Evolutionary conservation across 2,113 vertebrate genomes (phyloP), one percentile per base, ranked within the genome.

Genomic region (Xyrauchen texanus): DNA sequence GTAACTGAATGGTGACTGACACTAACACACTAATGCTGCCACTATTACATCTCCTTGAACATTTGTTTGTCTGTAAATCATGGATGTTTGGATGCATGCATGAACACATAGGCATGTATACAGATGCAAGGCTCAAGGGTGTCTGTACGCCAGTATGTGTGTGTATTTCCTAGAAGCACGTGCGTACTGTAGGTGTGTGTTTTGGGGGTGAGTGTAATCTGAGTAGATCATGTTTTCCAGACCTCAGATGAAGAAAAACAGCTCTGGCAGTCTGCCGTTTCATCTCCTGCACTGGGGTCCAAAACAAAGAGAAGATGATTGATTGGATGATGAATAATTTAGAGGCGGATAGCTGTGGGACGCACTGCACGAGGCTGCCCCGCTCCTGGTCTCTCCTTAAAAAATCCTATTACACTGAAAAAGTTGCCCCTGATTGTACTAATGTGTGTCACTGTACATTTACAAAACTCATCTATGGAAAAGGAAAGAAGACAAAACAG

Each of bases 241-340:
- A 85, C 85, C 91, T 93, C 91, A 93, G 91, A 93, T 93, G 90
- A 92, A 90, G 91, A 90, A 93, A 93, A 94, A 92, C 90, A 92
- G 90, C 88, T 88, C 89, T 92, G 90, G 90, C 91, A 93, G 90
- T 87, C 76, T 85, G 81, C 87, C 85, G 90, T 93, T 94, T 93
- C 92, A 93, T 93, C 92, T 92, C 88, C 82, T 90, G 90, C 91
- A 92, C 92, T 88, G 88, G 93, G 91, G 91, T 90, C 92, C 92
- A 94, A 94, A 94, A 93, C 92, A 93, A 92, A 94, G 92, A 93
- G 90, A 93, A 93, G 90, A 91, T 92, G 90, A 93, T 93, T 93
- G 93, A 93, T 93, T 94, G 92, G 90, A 93, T 89, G 89, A 94
- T 94, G 90, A 93, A 94, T 94, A 92, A 94, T 94, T 94, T 93